phyloP scores from a whole-genome alignment of 2,797 vertebrate genomes.

The Danio choprae region DNA sequence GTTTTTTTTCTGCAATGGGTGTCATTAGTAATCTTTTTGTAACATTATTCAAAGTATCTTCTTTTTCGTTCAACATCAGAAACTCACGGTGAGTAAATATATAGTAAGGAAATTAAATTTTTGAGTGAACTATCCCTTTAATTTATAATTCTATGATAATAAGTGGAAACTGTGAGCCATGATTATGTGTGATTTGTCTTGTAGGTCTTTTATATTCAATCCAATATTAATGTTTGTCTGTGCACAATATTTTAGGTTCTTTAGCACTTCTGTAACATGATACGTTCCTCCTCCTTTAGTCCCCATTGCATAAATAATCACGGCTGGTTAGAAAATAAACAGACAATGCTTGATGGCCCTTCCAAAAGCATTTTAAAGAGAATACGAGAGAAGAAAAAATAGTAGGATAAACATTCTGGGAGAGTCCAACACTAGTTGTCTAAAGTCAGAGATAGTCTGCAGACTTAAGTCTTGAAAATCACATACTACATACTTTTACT shows the following conservation, averaged over 20 bases:
- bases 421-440: background rate
- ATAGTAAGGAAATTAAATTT: too few species aligned
- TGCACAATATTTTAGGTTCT: background rate
- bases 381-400: background rate
- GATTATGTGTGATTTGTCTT: background rate
- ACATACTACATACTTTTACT: background rate
- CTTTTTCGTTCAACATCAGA: too few species aligned
- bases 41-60: too few species aligned
- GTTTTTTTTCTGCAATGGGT: too few species aligned
- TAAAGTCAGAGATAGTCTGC: background rate
- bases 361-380: background rate
- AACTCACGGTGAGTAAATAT: too few species aligned
- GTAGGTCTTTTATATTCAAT: background rate
- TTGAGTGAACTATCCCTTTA: background rate
- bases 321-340: conserved; percentile 13
- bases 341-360: background rate
- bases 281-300: background rate
- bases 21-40: too few species aligned
- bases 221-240: background rate
- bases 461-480: background rate
- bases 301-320: background rate
- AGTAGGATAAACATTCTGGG: background rate
- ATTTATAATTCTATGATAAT: background rate
- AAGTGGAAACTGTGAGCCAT: background rate
- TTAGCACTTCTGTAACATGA: conserved; percentile 1